These are phyloP conservation scores for Cryptus viduatorius DNA, from an alignment of 2,888 invertebrate species.

Conservation along the genomic window DNA sequence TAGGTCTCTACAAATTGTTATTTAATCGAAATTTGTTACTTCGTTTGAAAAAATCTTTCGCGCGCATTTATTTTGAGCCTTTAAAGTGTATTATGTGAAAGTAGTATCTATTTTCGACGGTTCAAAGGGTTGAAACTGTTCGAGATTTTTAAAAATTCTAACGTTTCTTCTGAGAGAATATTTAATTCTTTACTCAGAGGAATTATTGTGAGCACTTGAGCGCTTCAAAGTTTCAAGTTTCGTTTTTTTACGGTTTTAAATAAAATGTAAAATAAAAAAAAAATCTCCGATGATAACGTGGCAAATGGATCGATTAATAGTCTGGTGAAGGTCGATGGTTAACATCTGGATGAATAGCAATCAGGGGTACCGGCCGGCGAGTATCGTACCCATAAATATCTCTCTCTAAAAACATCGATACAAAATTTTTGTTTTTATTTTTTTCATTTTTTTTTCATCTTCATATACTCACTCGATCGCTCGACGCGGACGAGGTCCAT, in stretches of 20 bases:
- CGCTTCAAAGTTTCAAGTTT: not conserved
- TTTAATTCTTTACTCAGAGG: no score
- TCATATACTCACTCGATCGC: conserved; percentile 65
- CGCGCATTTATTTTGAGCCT: no score
- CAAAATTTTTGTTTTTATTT: conserved; percentile 72
- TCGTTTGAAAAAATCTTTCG: no score
- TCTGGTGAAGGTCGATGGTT: conserved; percentile 50
- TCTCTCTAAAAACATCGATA: conserved; percentile 80
- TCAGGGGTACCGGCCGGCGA: conserved; percentile 71
- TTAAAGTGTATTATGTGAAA: no score
- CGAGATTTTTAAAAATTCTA: no score
- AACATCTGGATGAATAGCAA: conserved; percentile 65
- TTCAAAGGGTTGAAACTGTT: no score
- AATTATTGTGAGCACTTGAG: not conserved
- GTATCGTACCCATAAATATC: conserved; percentile 77
- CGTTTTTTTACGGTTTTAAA: not conserved
- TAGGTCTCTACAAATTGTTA: not conserved
- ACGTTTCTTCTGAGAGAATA: no score
- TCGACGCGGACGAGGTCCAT: conserved; percentile 63
- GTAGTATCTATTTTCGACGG: no score
- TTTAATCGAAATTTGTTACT: no score
- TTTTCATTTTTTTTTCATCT: conserved; percentile 49
- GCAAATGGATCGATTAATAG: conserved; percentile 17
- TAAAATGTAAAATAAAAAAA: not conserved
- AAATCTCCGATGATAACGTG: no score